These are phyloP conservation scores for Mycogona germanica DNA, from an alignment of 2,888 invertebrate genomes.

Conservation along the genomic window DNA sequence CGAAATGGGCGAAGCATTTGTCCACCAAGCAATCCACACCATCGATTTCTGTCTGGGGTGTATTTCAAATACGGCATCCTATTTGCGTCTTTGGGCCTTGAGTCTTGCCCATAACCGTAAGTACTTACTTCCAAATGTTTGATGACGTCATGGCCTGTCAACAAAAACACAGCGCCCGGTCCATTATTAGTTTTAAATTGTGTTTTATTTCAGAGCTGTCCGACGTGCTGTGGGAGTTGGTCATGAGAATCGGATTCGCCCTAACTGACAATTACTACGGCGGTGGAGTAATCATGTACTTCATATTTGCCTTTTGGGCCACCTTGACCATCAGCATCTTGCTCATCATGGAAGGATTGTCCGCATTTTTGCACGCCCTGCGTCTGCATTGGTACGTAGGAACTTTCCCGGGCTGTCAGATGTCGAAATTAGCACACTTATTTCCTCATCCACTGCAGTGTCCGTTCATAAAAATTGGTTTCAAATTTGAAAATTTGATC, in stretches of 20 bases:
- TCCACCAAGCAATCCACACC: conserved; percentile 20
- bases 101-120: conserved; percentile 19
- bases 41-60: conserved; percentile 20
- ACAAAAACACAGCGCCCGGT: no score
- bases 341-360: conserved; percentile 97
- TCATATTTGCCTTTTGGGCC: conserved; percentile 87
- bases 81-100: conserved; percentile 19
- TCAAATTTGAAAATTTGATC: neutral
- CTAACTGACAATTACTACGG: conserved; percentile 48
- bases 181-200: conserved; percentile 22
- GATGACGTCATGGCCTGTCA: no score
- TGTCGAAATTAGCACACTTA: neutral
- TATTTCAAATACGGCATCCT: conserved; percentile 20
- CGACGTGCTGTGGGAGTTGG: conserved; percentile 91
- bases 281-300: conserved; percentile 70
- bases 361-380: conserved; percentile 95
- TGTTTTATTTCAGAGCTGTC: conserved; percentile 49
- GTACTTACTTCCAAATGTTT: neutral
- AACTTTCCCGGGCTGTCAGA: no score
- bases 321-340: conserved; percentile 86
- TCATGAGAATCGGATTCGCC: conserved; percentile 61
- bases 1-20: conserved; percentile 16
- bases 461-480: no score
- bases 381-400: conserved; percentile 83
- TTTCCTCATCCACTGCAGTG: no score